Conservation (phyloP, 2,113 vertebrate species). For the Camelus dromedarius region DNA sequence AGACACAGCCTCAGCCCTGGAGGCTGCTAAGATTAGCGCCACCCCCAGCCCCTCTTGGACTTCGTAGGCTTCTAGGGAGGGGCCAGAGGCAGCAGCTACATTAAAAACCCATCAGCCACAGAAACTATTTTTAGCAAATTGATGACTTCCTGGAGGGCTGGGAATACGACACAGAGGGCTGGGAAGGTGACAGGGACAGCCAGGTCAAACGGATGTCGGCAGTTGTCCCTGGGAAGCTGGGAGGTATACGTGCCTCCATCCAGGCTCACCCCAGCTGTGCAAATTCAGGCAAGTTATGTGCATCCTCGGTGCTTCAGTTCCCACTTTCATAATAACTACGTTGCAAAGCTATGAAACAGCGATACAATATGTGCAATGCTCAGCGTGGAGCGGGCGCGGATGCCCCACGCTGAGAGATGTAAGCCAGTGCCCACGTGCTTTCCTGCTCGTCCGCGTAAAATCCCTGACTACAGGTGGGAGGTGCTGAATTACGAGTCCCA, state of each 20-base stretch:
- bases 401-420: too few species aligned
- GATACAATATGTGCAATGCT: not conserved
- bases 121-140: conserved; percentile 5
- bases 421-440: fast-evolving
- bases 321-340: not conserved
- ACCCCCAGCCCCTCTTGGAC: not conserved
- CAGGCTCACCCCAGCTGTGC: not conserved
- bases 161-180: not conserved
- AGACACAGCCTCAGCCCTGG: not conserved
- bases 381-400: too few species aligned
- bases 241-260: too few species aligned
- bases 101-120: not conserved
- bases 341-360: not conserved
- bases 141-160: not conserved
- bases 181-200: not conserved
- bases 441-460: fast-evolving
- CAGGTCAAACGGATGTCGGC: not conserved
- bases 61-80: not conserved
- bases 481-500: not conserved
- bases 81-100: not conserved
- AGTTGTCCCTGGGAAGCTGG: not conserved
- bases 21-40: not conserved
- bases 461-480: not conserved
- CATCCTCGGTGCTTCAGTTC: too few species aligned
- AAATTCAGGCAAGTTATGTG: not conserved